Base-by-base conservation (phyloP, 2,113 vertebrate species). In the Mesoclemmys tuberculata region DNA sequence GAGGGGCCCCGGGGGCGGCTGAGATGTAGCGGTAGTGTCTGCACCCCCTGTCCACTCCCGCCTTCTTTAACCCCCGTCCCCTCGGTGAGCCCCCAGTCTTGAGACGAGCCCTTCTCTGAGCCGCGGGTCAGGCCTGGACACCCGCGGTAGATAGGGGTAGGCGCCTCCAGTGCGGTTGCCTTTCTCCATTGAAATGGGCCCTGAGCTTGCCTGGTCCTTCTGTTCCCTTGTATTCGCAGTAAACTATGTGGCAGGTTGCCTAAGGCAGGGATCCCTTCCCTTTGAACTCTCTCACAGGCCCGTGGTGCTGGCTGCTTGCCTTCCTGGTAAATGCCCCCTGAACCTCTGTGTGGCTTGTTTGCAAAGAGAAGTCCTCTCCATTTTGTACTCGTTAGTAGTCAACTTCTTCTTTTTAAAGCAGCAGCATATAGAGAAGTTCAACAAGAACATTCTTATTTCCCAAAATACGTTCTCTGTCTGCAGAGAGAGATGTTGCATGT, bases 1-100 rank as follows among this genome's bases (percentile, higher is more conserved):
- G 6, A 7, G 61, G 35, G 61, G 61, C 31, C 3, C 8, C 12
- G 49, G 49, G 49, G 49, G 49, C 16, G 18, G 61, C 61, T 21
- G n/a, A 68, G 61, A 3, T 19, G 61, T 19, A 21, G 16, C 61
- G 10, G 61, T 35, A n/a, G 35, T 31, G 5, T 64, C 8, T 35
- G 6, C 8, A 56, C 31, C 35, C 9, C 35, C 4, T 52, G 38
- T 71, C 18, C 8, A 71, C 9, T 71, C 35, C 10, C 16, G 19
- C 35, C 18, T 68, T 38, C n/a, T 21, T 71, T 71, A 22, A 10
- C 8, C 22, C 19, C 5, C n/a, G 4, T 7, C 4, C 8, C 18
- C 3, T 10, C 7, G 5, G 8, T 7, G n/a, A n/a, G 18, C 35
- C 64, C n/a, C 35, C 16, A 22, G 5, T 71, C 4, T n/a, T 2